A percentile compares a stretch with the other conserved stretches of the same genome.
phyloP scores from a whole-genome alignment of 2,888 invertebrate species.

The Synergus itoensis region DNA sequence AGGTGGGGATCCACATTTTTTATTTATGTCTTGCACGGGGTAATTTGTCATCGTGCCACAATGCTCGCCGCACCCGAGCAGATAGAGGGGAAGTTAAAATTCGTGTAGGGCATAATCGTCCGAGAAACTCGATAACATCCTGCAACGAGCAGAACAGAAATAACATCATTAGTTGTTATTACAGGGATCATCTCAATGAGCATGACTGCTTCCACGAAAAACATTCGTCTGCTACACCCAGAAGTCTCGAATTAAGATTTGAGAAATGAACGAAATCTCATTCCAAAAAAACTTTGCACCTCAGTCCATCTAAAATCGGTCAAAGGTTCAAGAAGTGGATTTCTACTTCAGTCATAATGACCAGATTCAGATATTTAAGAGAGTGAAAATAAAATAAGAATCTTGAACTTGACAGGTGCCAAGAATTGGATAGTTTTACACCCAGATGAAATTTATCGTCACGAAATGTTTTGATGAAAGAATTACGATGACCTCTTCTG shows the following conservation, averaged over 20 bases:
- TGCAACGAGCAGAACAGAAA: constrained; percentile 41
- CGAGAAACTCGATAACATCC: constrained; percentile 48
- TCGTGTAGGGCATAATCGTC: constrained; percentile 64
- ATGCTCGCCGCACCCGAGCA: constrained; percentile 58
- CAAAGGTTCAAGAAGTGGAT: too few relatives aligned
- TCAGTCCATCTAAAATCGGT: neutral
- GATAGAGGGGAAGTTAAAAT: constrained; percentile 63
- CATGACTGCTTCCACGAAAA: constrained; percentile 23
- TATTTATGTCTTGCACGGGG: constrained; percentile 50
- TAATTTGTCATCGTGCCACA: constrained; percentile 70
- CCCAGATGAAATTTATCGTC: constrained; percentile 14
- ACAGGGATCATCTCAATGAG: constrained; percentile 25
- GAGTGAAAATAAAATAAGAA: neutral
- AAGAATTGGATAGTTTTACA: constrained; percentile 16
- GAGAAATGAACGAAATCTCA: neutral
- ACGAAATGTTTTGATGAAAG: constrained; percentile 37
- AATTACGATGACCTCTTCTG: constrained; percentile 30
- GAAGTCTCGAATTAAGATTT: constrained; percentile 8
- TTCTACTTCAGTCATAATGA: too few relatives aligned
- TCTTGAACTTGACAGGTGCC: neutral
- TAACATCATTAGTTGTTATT: constrained; percentile 40
- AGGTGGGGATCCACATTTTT: constrained; percentile 36
- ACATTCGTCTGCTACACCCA: constrained; percentile 32
- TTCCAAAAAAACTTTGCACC: neutral
- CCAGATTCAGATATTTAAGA: neutral